Evolutionary conservation across 2,797 vertebrate species (phyloP), one percentile per base, ranked within the genome.

Genomic region (Peromyscus nudipes): DNA sequence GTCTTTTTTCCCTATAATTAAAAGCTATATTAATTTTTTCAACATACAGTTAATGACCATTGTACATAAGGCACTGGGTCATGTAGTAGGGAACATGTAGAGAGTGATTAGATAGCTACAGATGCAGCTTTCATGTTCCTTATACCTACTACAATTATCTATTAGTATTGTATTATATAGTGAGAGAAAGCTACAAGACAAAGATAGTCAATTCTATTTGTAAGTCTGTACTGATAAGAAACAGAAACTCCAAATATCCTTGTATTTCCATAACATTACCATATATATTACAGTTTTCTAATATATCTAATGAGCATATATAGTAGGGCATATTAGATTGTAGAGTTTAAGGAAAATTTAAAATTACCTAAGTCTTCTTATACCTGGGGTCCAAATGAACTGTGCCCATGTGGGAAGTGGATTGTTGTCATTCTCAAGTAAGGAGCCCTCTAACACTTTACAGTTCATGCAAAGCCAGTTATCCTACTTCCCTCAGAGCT

Each of bases 1-100:
- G 21, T 82, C 67, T 16, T 82, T 82, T 76, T 29, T 69, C 69
- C 69, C 19, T 71, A 21, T 89, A 91, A 83, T 92, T 96, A 92
- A 85, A 89, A 95, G n/a, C 23, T 69, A 10, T 23, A 95, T 94
- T 85, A 64, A 92, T 86, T 93, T 86, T 83, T 94, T 93, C 29
- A 85, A 21, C 10, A 91, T 92, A 46, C 67, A 87, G 73, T 90
- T 84, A 90, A 88, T 84, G 85, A 8, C 46, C 31, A 57, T 52
- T 92, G n/a, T 75, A 17, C 49, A 46, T 87, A 87, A 93, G 80
- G 60, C 23, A 81, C 17, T 76, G 77, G 34, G 34, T 23, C 67
- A 94, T 86, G 29, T 43, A 40, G 21, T 73, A 37, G 19, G 75
- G n/a, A 90, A n/a, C 88, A 73, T 43, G 29, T 71, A 27, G 2